A percentile compares a stretch with the other conserved stretches of the same genome.
These are phyloP conservation scores for Puffinus mauretanicus DNA, from an alignment of 2,113 vertebrate genomes.

Conservation along the genomic window DNA sequence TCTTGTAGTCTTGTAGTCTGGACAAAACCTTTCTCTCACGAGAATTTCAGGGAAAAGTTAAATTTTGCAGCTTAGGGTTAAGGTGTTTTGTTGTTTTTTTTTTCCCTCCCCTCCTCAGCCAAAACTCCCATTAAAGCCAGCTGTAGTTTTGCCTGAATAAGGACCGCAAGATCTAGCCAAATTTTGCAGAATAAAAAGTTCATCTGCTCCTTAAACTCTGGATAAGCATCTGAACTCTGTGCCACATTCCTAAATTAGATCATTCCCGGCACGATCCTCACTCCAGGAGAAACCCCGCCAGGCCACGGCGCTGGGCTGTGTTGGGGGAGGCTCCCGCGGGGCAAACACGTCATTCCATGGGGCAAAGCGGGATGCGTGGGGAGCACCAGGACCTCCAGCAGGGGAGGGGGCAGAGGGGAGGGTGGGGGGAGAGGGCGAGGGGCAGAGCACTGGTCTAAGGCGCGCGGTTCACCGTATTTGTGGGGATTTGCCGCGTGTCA, in stretches of 20 bases:
- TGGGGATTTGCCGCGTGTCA: fast-evolving
- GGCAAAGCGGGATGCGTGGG: fast-evolving
- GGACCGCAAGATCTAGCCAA: background rate
- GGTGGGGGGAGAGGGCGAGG: fast-evolving
- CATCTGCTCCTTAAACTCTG: background rate
- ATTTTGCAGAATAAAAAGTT: background rate
- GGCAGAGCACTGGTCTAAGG: background rate
- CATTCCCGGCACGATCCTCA: background rate
- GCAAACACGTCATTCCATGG: fast-evolving
- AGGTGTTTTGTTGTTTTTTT: background rate
- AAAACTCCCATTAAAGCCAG: background rate
- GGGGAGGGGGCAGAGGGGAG: background rate
- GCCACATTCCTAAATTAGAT: background rate
- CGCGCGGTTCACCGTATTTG: fast-evolving
- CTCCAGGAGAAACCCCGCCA: background rate
- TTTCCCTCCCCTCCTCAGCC: background rate
- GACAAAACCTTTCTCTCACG: background rate
- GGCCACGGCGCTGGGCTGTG: fast-evolving
- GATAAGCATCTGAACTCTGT: background rate
- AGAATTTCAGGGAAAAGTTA: background rate
- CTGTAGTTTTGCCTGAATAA: background rate
- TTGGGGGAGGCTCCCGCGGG: fast-evolving
- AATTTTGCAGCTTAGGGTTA: background rate
- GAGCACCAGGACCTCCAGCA: background rate
- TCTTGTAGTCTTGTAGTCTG: background rate